Evolutionary conservation across 1,140 invertebrate genomes (phyloP).

Genomic region (Coptotermes formosanus): DNA sequence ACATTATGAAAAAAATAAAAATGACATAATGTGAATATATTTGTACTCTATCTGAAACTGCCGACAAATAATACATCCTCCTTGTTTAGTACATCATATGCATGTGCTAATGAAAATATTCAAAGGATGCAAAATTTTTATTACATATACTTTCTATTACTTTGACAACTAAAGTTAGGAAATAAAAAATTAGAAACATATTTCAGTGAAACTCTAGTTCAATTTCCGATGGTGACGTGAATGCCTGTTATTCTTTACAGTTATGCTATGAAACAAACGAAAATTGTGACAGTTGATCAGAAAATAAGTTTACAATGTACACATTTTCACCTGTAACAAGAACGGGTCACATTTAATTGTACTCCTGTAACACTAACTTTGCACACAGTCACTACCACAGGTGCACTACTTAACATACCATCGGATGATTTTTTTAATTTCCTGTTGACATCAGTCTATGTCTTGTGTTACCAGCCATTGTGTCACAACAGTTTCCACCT

Average conservation of each 20-base stretch:
- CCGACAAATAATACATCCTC: not conserved
- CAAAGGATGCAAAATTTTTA: not conserved
- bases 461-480: too few species aligned
- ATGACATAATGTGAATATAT: not conserved
- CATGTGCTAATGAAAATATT: not conserved
- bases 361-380: too few species aligned
- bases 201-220: not conserved
- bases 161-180: not conserved
- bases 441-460: too few species aligned
- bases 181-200: not conserved
- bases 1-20: not conserved
- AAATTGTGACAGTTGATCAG: too few species aligned
- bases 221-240: not conserved
- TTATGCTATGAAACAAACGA: not conserved
- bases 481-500: too few species aligned
- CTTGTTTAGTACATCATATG: not conserved
- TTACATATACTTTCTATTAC: not conserved
- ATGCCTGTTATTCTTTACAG: not conserved
- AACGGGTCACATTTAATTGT: too few species aligned
- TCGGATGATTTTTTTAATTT: too few species aligned
- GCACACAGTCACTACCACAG: too few species aligned
- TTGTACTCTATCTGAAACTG: conserved; percentile 3
- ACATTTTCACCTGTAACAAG: too few species aligned
- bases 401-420: too few species aligned
- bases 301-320: too few species aligned